Percentiles rank a stretch among this genome's conserved stretches.
Conservation (phyloP, 92 coral and sea anemone species). For the Epizoanthus ramosus region DNA sequence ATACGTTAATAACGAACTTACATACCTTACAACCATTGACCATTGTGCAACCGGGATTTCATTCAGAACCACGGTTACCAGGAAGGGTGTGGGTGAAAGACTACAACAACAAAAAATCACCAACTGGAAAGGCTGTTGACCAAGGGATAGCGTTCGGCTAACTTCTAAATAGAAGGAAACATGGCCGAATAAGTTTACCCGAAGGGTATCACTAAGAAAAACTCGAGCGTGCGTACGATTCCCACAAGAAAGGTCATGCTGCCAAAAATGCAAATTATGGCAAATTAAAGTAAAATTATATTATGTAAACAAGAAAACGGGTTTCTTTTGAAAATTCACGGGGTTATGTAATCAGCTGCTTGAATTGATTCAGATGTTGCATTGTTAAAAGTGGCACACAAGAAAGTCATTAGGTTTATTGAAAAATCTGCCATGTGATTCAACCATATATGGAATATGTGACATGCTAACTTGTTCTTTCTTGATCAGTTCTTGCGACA, state of each 20-base stretch:
- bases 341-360: conserved; percentile 36
- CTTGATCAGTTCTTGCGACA: not conserved
- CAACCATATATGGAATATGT: conserved; percentile 26
- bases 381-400: conserved; percentile 16
- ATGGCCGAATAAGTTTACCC: too few relatives aligned
- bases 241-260: not conserved
- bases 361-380: conserved; percentile 36
- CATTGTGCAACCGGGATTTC: too few relatives aligned
- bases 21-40: too few relatives aligned
- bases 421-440: conserved; percentile 26
- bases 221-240: too few relatives aligned
- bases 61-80: too few relatives aligned
- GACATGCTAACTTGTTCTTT: conserved; percentile 10
- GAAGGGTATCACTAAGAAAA: too few relatives aligned
- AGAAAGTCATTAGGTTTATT: conserved; percentile 26
- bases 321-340: conserved; percentile 21
- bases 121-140: too few relatives aligned
- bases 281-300: not conserved
- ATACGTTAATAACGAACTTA: too few relatives aligned
- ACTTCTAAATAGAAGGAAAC: too few relatives aligned
- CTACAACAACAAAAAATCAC: too few relatives aligned
- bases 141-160: too few relatives aligned
- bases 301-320: conserved; percentile 22
- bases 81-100: too few relatives aligned
- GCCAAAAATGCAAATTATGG: conserved; percentile 18